Base-by-base conservation (phyloP, 1,140 invertebrate genomes). In the Drosophila lacertosa region DNA sequence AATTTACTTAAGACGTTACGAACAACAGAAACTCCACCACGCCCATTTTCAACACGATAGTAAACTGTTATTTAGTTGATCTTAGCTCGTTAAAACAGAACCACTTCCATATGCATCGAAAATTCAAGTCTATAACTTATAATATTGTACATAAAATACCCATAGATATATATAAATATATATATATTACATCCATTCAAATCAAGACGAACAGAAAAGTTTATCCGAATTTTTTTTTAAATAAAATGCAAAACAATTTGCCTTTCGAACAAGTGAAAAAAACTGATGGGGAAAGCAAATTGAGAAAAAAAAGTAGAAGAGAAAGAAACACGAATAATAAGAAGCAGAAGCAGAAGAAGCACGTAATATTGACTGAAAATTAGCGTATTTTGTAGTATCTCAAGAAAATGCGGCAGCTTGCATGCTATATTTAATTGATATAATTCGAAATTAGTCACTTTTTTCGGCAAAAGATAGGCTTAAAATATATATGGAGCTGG, bases 311-410 rank as follows among this genome's bases (percentile, higher is more conserved):
- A 50, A 59, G 53, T 63, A 57, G 51, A n/a, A 24, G n/a, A 32
- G 57, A 42, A 35, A 40, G 6, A 50, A 32, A 13, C 37, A 53
- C 5, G n/a, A 58, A 50, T 39, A 64, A 64, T 53, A 59, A 44
- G 58, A 71, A 10, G 29, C n/a, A 65, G 15, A 54, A 55, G 42
- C 64, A 58, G 53, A 65, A 44, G 58, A 72, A n/a, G 39, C 45
- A 48, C 68, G 54, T 84, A 81, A 81, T 81, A 86, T 77, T 88
- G 81, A 86, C 81, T 86, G 81, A 86, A 86, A 69, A 77, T 77
- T 84, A 81, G 82, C 68, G 68, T 84, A 76, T 80, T 70, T 64
- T 70, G 62, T 70, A 65, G 62, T 55, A 77, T 58, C 29, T 58
- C 47, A 33, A 65, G 44, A 32, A 59, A 53, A 68, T 50, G 53